Evolutionary conservation across 2,888 invertebrate species (phyloP).

Genomic region (Tipula vernalis): DNA sequence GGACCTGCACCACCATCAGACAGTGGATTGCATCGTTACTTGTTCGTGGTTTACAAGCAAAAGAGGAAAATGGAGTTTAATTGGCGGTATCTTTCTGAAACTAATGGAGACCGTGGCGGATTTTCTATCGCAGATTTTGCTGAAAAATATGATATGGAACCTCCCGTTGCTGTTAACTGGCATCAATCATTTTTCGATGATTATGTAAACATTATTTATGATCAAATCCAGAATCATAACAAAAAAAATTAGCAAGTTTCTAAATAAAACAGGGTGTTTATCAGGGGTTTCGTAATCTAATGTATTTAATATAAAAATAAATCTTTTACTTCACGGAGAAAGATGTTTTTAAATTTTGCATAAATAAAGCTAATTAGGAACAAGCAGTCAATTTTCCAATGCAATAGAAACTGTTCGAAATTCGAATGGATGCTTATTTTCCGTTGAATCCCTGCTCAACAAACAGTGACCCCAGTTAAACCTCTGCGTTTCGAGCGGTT

Average conservation of each 20-base stretch:
- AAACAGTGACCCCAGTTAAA: too few relatives aligned
- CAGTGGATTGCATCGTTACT: conserved; percentile 54
- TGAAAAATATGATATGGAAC: conserved; percentile 64
- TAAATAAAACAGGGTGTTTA: not conserved
- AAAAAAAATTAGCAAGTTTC: too few relatives aligned
- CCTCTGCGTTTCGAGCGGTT: too few relatives aligned
- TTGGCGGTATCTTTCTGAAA: conserved; percentile 37
- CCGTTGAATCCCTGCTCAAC: too few relatives aligned
- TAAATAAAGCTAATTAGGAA: too few relatives aligned
- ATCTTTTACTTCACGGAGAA: not conserved
- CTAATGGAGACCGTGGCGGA: conserved; percentile 40
- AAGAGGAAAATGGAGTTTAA: conserved; percentile 40
- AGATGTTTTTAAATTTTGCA: not conserved
- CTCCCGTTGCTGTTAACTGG: conserved; percentile 77
- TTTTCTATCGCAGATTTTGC: conserved; percentile 64
- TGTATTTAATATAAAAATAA: not conserved
- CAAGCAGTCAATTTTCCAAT: too few relatives aligned
- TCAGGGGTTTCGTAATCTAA: not conserved
- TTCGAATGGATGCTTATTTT: too few relatives aligned
- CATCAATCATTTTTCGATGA: conserved; percentile 80
- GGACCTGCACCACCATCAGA: conserved; percentile 49
- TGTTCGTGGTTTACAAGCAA: conserved; percentile 57
- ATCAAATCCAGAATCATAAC: conserved; percentile 43
- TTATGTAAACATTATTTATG: conserved; percentile 75
- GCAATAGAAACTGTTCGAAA: too few relatives aligned